phyloP scores from a whole-genome alignment of 2,113 vertebrate species.

The Carlito syrichta region DNA sequence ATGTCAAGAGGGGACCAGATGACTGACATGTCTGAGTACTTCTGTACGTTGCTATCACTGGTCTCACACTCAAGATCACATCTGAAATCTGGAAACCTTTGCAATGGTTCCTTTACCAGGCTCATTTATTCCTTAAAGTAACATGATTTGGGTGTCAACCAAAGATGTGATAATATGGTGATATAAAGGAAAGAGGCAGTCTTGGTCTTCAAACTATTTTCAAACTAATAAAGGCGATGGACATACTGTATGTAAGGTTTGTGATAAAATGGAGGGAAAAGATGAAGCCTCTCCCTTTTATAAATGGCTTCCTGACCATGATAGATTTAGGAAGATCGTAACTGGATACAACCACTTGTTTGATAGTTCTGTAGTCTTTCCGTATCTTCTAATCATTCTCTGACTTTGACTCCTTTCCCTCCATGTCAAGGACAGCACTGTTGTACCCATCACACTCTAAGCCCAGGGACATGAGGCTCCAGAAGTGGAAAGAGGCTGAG shows the following conservation, averaged over 20 bases:
- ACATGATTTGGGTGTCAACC: neutral
- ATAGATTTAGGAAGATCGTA: neutral
- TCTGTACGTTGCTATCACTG: neutral
- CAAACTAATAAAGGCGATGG: neutral
- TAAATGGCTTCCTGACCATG: neutral
- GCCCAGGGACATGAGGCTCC: neutral
- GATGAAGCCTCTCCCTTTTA: neutral
- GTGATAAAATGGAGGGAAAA: neutral
- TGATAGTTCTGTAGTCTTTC: neutral
- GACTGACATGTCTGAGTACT: neutral
- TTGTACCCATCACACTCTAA: neutral
- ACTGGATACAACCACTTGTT: neutral
- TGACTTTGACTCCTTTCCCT: neutral
- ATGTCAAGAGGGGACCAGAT: neutral
- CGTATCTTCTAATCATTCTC: rapidly evolving
- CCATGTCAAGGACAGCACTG: neutral
- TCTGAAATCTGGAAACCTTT: neutral
- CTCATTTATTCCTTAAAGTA: neutral
- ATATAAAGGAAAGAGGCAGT: neutral
- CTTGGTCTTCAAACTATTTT: neutral
- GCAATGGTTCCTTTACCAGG: neutral
- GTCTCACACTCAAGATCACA: neutral
- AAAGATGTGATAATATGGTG: neutral
- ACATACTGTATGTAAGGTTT: neutral
- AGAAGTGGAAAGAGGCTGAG: neutral